These are phyloP conservation scores for Morinoia aosen DNA, from an alignment of 2,888 invertebrate species.

Conservation along the genomic window DNA sequence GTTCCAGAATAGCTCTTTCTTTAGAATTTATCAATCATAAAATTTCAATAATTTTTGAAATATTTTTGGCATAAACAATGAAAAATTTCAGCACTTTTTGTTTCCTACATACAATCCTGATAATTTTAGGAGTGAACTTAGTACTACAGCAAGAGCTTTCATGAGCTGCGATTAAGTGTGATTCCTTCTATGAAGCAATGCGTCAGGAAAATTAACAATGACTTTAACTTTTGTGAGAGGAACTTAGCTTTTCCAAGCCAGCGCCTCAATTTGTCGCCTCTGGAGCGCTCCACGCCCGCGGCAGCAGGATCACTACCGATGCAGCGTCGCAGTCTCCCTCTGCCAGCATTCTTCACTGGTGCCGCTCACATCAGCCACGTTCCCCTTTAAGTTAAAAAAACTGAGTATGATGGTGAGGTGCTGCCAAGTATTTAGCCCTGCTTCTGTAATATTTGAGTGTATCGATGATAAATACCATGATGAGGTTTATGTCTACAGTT, in stretches of 20 bases:
- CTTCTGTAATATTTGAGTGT: neutral
- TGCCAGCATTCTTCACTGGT: neutral
- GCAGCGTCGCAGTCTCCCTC: neutral
- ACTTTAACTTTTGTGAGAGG: no score
- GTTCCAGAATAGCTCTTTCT: neutral
- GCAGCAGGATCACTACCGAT: neutral
- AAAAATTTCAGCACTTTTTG: no score
- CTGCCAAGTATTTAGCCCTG: neutral
- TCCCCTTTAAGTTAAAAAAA: no score
- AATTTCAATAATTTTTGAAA: neutral
- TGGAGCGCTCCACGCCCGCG: neutral
- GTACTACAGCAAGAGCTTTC: no score
- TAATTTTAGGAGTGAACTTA: no score
- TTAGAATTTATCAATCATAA: neutral
- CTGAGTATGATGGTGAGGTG: neutral
- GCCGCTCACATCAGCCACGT: no score
- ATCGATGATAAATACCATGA: neutral
- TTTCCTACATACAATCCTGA: no score
- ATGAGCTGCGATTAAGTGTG: no score
- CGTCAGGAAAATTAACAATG: no score
- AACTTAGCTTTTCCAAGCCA: neutral
- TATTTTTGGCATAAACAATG: no score
- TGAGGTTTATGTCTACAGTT: neutral
- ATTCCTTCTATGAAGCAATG: no score
- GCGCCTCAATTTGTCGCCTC: neutral